These are phyloP conservation scores for Hylia prasina DNA, from an alignment of 2,113 vertebrate species.

Conservation along the genomic window DNA sequence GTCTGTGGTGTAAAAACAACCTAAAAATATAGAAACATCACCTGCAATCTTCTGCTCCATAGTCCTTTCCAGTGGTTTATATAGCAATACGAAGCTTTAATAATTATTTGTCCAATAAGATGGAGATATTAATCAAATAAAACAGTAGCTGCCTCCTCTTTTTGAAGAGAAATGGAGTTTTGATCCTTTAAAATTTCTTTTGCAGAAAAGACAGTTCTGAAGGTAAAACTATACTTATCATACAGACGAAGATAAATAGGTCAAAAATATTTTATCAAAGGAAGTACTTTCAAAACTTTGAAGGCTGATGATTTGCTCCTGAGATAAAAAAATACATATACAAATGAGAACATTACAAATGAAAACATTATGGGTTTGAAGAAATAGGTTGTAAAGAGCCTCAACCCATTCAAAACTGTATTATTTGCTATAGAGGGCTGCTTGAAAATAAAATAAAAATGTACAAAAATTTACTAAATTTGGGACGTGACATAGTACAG, in stretches of 20 bases:
- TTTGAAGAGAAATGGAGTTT: neutral
- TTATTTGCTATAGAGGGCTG: neutral
- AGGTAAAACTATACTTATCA: neutral
- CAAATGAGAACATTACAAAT: neutral
- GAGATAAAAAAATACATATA: neutral
- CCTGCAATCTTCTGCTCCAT: neutral
- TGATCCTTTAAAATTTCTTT: neutral
- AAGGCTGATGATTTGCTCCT: neutral
- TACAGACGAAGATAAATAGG: neutral
- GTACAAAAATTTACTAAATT: neutral
- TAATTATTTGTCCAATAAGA: slow-evolving; percentile 4
- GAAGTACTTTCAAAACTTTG: neutral
- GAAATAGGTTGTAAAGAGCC: neutral
- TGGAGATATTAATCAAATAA: neutral
- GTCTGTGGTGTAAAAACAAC: neutral
- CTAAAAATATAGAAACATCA: neutral
- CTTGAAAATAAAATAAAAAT: neutral
- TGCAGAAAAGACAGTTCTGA: neutral
- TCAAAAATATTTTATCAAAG: neutral
- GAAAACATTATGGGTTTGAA: neutral
- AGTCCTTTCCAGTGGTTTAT: neutral
- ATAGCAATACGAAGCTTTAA: neutral
- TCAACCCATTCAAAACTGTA: neutral
- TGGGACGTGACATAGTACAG: neutral
- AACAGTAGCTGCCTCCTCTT: neutral